A percentile compares a stretch with the other conserved stretches of the same genome.
These are phyloP conservation scores for Setipinna tenuifilis DNA, from an alignment of 2,797 vertebrate genomes.

Conservation along the genomic window DNA sequence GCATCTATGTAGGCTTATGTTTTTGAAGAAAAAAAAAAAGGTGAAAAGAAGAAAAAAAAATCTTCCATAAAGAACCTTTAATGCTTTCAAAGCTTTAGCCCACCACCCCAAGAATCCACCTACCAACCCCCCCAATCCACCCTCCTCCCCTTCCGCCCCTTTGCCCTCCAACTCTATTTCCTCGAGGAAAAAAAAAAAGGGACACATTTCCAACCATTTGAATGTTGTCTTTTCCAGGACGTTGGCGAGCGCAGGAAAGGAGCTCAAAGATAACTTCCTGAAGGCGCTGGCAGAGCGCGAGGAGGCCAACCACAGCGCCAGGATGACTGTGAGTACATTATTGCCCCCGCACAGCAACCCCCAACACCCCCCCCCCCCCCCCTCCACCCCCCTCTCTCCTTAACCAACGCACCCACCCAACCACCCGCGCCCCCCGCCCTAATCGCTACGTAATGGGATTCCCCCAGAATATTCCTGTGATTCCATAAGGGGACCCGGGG, in stretches of 20 bases:
- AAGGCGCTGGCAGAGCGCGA: constrained; percentile 82
- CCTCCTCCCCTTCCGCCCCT: constrained; percentile 19
- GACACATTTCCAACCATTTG: constrained; percentile 70
- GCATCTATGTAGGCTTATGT: constrained; percentile 44
- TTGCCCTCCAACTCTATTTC: constrained; percentile 28
- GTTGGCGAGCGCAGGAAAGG: constrained; percentile 80
- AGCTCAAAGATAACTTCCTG: constrained; percentile 84
- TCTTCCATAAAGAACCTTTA: constrained; percentile 61
- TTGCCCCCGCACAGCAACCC: constrained; percentile 53
- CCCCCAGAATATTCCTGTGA: constrained; percentile 72
- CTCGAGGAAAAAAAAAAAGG: constrained; percentile 57
- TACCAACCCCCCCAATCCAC: constrained; percentile 27
- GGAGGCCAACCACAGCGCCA: constrained; percentile 81
- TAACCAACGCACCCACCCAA: too few relatives aligned
- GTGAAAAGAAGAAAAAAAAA: constrained; percentile 25
- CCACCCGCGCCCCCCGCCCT: constrained; percentile 51
- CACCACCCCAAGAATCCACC: too few relatives aligned
- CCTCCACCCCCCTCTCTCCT: too few relatives aligned
- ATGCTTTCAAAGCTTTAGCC: constrained; percentile 39
- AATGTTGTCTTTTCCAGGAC: constrained; percentile 80
- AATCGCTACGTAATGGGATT: constrained; percentile 77
- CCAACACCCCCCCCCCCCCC: not conserved
- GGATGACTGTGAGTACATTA: constrained; percentile 84
- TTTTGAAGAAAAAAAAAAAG: constrained; percentile 58
- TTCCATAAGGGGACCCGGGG: constrained; percentile 63